Percentiles rank a stretch among this genome's conserved stretches.
phyloP scores from a whole-genome alignment of 2,797 vertebrate genomes.

The Uromys caudimaculatus region DNA sequence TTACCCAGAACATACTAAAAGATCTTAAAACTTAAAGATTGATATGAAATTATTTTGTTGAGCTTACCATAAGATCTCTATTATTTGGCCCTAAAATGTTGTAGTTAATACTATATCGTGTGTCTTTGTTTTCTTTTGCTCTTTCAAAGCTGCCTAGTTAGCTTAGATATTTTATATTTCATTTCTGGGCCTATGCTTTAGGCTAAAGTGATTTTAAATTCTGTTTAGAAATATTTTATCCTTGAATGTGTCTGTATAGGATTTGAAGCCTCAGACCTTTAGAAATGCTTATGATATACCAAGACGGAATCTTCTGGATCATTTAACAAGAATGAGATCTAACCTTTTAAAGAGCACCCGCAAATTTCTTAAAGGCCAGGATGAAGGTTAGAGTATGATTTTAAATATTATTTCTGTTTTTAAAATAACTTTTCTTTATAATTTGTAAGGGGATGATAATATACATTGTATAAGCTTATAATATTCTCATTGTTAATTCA shows the following conservation, averaged over 20 bases:
- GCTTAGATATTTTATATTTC: neutral
- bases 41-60: constrained; percentile 59
- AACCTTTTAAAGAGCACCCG: constrained; percentile 90
- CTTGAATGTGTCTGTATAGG: constrained; percentile 80
- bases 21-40: constrained; percentile 38
- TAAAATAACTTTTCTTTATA: neutral
- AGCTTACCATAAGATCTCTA: neutral
- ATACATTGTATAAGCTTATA: constrained; percentile 10
- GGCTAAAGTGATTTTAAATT: constrained; percentile 37
- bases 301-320: constrained; percentile 91
- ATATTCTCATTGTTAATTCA: constrained; percentile 40
- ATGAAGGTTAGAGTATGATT: constrained; percentile 88
- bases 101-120: neutral
- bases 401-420: constrained; percentile 57
- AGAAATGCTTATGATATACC: constrained; percentile 92
- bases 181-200: constrained; percentile 23
- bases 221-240: constrained; percentile 73
- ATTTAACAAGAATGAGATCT: constrained; percentile 91
- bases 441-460: neutral
- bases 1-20: constrained; percentile 8
- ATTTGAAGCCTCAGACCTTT: constrained; percentile 91
- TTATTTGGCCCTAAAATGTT: constrained; percentile 22
- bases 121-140: neutral
- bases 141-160: constrained; percentile 26
- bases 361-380: constrained; percentile 89